These are phyloP conservation scores for Geodia barretti DNA, from an alignment of 37 sponge, comb jelly and placozoan species.

Conservation along the genomic window DNA sequence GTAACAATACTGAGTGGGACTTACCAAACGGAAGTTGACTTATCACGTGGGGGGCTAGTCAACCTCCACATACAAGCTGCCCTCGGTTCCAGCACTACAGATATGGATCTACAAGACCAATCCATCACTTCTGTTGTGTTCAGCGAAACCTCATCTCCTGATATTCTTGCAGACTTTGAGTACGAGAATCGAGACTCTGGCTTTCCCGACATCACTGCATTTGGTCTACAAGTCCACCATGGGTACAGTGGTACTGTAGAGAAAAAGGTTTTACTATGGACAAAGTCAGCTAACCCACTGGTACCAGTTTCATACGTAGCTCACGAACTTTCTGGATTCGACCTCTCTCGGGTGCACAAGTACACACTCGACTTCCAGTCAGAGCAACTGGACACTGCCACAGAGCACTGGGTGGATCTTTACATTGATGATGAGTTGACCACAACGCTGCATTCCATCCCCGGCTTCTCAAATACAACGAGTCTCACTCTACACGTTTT, in stretches of 20 bases:
- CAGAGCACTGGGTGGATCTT: slow-evolving; percentile 13
- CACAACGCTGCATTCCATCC: slow-evolving; percentile 56
- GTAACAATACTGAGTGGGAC: slow-evolving; percentile 48
- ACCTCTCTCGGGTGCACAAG: slow-evolving; percentile 33
- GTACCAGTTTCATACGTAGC: slow-evolving; percentile 5
- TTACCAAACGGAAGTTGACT: slow-evolving; percentile 19
- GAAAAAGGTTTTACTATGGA: slow-evolving; percentile 59
- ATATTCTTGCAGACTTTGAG: slow-evolving; percentile 43
- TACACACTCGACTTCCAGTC: slow-evolving; percentile 40
- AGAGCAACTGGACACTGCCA: slow-evolving; percentile 22
- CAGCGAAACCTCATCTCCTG: slow-evolving; percentile 14
- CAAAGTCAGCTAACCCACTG: not conserved
- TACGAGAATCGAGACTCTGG: slow-evolving; percentile 5
- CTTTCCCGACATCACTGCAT: slow-evolving; percentile 31
- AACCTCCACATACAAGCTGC: slow-evolving; percentile 49
- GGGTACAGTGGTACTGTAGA: not conserved
- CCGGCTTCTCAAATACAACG: slow-evolving; percentile 29
- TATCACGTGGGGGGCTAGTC: slow-evolving; percentile 36
- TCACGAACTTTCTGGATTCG: slow-evolving; percentile 20
- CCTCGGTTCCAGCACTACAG: not conserved
- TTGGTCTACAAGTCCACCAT: slow-evolving; percentile 63
- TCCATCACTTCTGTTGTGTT: slow-evolving; percentile 67
- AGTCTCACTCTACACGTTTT: slow-evolving; percentile 47
- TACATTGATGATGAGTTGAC: slow-evolving; percentile 42
- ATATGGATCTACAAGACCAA: slow-evolving; percentile 7